Conservation (phyloP, 2,113 vertebrate species). For the Lampris megalopsis region DNA sequence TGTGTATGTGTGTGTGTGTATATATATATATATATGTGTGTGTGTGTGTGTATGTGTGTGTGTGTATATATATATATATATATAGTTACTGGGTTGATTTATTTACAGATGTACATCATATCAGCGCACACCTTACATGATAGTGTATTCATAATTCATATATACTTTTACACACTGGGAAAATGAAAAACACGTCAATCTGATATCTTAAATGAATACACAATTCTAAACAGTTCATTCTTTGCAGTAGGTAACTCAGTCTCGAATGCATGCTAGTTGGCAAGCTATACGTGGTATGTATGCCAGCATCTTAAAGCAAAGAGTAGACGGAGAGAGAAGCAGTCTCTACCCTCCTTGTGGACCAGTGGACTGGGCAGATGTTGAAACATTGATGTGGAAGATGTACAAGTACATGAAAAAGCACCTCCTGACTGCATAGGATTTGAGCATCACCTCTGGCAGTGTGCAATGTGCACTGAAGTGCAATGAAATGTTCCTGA, state of each 20-base stretch:
- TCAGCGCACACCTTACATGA: no score
- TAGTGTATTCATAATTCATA: no score
- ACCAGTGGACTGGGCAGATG: slow-evolving; percentile 50
- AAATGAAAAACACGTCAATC: no score
- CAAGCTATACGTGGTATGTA: neutral
- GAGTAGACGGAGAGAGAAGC: slow-evolving; percentile 14
- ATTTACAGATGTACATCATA: no score
- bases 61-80: no score
- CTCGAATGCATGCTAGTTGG: neutral
- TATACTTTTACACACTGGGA: no score
- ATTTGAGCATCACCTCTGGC: slow-evolving; percentile 40
- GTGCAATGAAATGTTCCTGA: neutral
- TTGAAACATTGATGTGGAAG: slow-evolving; percentile 66
- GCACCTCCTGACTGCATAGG: neutral
- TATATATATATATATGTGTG: no score
- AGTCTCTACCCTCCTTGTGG: slow-evolving; percentile 25
- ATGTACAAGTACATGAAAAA: slow-evolving; percentile 7
- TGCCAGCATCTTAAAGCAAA: slow-evolving; percentile 22
- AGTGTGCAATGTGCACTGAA: neutral
- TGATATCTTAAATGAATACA: no score
- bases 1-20: no score
- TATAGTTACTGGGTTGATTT: no score
- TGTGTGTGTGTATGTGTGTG: no score
- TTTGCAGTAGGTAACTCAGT: neutral
- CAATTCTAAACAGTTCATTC: neutral